Percentiles rank a stretch among this genome's conserved stretches.
phyloP scores from a whole-genome alignment of 2,113 vertebrate species.

The Amphiprion ocellaris region DNA sequence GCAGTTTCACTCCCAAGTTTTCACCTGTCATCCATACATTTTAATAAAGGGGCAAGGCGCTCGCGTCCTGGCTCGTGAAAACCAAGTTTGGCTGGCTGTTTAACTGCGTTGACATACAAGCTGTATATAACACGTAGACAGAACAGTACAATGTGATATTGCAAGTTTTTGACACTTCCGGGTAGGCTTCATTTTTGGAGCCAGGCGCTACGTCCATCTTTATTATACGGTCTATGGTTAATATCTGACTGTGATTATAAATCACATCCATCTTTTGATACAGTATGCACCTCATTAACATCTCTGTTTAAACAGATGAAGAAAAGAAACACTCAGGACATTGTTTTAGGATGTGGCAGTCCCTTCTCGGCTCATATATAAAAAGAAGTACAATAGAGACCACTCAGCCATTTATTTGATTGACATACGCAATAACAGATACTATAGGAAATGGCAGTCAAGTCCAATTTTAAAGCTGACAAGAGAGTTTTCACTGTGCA shows the following conservation, averaged over 20 bases:
- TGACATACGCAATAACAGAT: constrained; percentile 53
- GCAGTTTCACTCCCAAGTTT: no score
- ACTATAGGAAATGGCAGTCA: constrained; percentile 28
- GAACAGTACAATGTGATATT: no score
- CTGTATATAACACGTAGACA: no score
- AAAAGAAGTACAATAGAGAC: not conserved
- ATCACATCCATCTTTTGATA: not conserved
- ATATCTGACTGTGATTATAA: not conserved
- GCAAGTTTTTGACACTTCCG: no score
- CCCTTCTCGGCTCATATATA: not conserved
- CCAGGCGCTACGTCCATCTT: no score
- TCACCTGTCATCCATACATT: no score
- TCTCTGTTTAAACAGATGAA: not conserved
- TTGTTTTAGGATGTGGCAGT: constrained; percentile 1
- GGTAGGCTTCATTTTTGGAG: no score
- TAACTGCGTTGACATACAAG: no score
- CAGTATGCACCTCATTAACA: not conserved
- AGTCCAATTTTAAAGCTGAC: constrained; percentile 22
- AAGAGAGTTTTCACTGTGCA: constrained; percentile 24
- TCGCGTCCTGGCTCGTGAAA: no score
- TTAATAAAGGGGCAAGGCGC: no score
- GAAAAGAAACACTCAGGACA: not conserved
- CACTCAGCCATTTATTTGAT: constrained; percentile 43
- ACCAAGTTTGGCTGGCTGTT: no score
- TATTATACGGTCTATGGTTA: no score